Evolutionary conservation across 2,888 invertebrate species (phyloP).

Genomic region (Blera fallax): DNA sequence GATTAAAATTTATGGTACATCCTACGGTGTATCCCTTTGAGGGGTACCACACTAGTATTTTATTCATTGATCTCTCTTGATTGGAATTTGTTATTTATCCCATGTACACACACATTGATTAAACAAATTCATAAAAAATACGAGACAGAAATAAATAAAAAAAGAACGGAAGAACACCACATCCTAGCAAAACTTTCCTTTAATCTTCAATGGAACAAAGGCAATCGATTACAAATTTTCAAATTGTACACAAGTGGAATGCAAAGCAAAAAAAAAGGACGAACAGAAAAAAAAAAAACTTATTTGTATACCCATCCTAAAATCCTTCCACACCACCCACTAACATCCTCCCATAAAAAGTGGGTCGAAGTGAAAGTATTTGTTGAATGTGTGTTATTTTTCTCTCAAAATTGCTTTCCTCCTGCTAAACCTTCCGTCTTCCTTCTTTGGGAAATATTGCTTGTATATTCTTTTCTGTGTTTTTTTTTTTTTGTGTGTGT

Average conservation of each 20-base stretch:
- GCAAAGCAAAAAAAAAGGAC: neutral
- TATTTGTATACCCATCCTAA: neutral
- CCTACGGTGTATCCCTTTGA: neutral
- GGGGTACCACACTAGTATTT: neutral
- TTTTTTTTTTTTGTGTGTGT: too few species aligned
- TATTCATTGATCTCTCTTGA: neutral
- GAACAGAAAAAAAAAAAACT: neutral
- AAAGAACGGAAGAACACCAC: neutral
- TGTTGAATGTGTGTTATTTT: constrained; percentile 30
- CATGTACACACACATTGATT: neutral
- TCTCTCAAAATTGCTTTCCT: neutral
- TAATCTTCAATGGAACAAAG: constrained; percentile 9
- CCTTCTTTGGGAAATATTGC: neutral
- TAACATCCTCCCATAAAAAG: neutral
- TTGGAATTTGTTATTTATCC: constrained; percentile 10
- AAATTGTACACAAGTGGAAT: constrained; percentile 20
- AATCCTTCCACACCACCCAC: neutral
- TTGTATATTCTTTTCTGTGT: constrained; percentile 1
- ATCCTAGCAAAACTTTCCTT: neutral
- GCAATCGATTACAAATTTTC: constrained; percentile 21
- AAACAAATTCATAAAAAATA: neutral
- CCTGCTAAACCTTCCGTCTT: neutral
- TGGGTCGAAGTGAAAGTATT: constrained; percentile 5
- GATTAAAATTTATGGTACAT: neutral
- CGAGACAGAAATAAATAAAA: neutral